Base-by-base conservation (phyloP, 2,113 vertebrate species). In the Myodes glareolus region DNA sequence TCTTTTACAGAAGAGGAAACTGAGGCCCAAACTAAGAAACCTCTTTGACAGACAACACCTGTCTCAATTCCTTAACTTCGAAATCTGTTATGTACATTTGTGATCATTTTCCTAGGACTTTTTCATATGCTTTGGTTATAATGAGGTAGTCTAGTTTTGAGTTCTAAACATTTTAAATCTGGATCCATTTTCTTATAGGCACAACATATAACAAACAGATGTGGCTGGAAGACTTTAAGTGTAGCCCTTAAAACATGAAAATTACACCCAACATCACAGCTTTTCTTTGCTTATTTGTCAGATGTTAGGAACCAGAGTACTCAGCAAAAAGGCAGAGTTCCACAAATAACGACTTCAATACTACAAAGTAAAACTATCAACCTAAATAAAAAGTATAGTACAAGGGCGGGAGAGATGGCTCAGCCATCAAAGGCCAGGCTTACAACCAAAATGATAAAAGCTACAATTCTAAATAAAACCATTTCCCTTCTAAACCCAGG, bases 161-260 rank as follows among this genome's bases (percentile, higher is more conserved):
- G 82, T 93, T 91, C 42, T 87, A 96, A 94, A 88, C 45, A 91
- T 78, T 91, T 96, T 42, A 93, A 84, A 91, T 91, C 52, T 47
- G 87, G 76, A 93, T 81, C 45, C 50, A 84, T 94, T 88, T 91
- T 96, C 52, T 95, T 88, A 61, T 14, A 94, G 25, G 85, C 70
- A 93, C 23, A 91, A 77, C 63, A 72, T 84, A 77, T 78, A 65
- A 95, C 90, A 96, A 65, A 96, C 95, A 96, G 68, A 96, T 93
- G 11, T 93, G 63, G 63, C 68, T 95, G 42, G 63, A 94, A 96
- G 68, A 77, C 14, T 91, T 90, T 65, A 93, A 93, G n/a, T 91
- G 14, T 29, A 84, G 81, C 27, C 39, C 87, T 97, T 88, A 77
- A 93, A 92, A 88, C 47, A 95, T 93, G 77, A 94, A 94, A 94